A percentile compares a stretch with the other conserved stretches of the same genome.
Conservation (phyloP, 2,113 vertebrate species). For the Leptosomus discolor region DNA sequence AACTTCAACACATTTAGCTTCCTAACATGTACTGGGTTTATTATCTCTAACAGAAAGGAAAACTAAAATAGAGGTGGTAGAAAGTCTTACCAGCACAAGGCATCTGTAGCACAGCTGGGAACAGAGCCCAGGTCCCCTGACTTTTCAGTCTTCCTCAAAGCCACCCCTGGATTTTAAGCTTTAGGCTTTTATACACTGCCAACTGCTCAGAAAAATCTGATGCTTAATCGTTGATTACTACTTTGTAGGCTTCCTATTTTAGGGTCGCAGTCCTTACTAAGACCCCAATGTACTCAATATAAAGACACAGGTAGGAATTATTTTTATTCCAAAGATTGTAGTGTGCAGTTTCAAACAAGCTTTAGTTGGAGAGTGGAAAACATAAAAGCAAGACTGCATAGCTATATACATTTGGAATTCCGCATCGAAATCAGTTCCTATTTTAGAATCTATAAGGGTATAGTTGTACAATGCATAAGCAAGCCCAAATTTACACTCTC, state of each 20-base stretch:
- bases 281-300: background rate
- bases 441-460: background rate
- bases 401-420: background rate
- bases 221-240: background rate
- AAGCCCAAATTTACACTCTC: background rate
- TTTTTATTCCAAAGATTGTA: background rate
- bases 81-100: background rate
- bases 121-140: background rate
- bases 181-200: background rate
- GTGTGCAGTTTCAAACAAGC: background rate
- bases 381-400: background rate
- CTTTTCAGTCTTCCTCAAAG: background rate
- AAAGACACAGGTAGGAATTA: background rate
- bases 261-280: background rate
- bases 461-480: background rate
- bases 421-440: accelerated
- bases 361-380: background rate
- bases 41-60: background rate
- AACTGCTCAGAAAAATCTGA: background rate
- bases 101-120: background rate
- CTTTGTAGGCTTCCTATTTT: background rate
- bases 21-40: background rate
- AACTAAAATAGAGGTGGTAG: background rate
- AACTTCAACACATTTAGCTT: background rate
- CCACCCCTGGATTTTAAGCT: background rate